Conservation (phyloP, 2,888 invertebrate species). For the Leptopilina syphax region DNA sequence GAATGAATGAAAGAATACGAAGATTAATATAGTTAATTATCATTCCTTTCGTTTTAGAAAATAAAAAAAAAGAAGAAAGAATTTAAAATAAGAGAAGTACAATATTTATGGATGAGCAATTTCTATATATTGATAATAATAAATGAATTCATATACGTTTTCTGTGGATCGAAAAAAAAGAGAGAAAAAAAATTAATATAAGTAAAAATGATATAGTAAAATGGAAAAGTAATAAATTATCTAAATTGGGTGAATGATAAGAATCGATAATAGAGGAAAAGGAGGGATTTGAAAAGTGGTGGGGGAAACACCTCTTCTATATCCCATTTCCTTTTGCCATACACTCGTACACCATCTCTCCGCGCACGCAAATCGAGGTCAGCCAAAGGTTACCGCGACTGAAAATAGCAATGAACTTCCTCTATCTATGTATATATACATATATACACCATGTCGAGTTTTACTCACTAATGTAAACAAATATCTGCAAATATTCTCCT, state of each 20-base stretch:
- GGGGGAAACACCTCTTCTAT: background rate
- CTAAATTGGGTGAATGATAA: slow-evolving; percentile 20
- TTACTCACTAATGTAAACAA: slow-evolving; percentile 4
- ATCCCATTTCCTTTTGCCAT: slow-evolving; percentile 4
- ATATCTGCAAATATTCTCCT: background rate
- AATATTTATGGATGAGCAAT: too few species aligned
- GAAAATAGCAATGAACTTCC: slow-evolving; percentile 22
- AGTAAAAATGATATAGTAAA: background rate
- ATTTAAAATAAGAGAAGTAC: too few species aligned
- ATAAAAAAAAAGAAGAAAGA: too few species aligned
- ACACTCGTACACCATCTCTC: background rate
- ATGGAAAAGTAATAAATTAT: slow-evolving; percentile 11
- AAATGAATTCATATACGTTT: too few species aligned
- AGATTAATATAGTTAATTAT: too few species aligned
- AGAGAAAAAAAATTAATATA: background rate
- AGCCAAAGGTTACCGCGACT: slow-evolving; percentile 25
- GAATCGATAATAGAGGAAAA: slow-evolving; percentile 2
- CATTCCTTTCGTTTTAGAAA: too few species aligned
- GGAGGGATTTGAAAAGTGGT: too few species aligned
- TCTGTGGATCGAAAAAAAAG: background rate
- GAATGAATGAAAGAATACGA: too few species aligned
- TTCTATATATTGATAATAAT: too few species aligned
- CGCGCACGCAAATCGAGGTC: slow-evolving; percentile 21
- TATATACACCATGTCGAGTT: too few species aligned
- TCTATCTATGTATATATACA: background rate